A percentile compares a stretch with the other conserved stretches of the same genome.
These are phyloP conservation scores for Lytechinus pictus DNA, from an alignment of 35 echinoderm and acorn worm species.

Conservation along the genomic window DNA sequence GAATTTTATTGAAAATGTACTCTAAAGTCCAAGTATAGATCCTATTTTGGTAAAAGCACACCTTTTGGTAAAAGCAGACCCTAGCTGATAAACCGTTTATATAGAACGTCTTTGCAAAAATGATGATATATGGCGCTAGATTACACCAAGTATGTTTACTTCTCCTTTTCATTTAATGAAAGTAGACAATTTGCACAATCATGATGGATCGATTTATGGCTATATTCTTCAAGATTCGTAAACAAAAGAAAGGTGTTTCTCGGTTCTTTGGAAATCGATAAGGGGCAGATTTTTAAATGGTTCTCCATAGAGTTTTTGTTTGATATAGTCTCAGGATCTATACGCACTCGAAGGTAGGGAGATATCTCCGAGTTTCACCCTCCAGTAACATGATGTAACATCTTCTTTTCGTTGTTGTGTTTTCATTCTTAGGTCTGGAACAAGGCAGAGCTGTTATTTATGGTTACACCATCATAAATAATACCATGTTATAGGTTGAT, in stretches of 20 bases:
- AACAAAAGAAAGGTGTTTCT: neutral
- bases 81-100: too few species aligned
- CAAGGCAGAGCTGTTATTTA: too few species aligned
- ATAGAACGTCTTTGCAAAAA: too few species aligned
- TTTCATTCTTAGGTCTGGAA: neutral
- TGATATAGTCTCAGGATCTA: neutral
- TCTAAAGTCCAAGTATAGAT: too few species aligned
- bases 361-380: neutral
- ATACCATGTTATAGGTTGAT: too few species aligned
- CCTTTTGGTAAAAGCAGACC: too few species aligned
- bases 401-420: neutral
- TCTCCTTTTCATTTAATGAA: neutral
- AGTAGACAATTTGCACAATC: neutral
- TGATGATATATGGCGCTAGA: too few species aligned
- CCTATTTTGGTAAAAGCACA: too few species aligned
- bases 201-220: neutral
- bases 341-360: neutral
- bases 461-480: too few species aligned
- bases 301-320: neutral
- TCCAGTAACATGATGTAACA: neutral
- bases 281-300: neutral
- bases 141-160: too few species aligned
- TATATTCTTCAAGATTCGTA: neutral
- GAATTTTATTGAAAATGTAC: too few species aligned
- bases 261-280: too few species aligned